Percentiles rank a stretch among this genome's conserved stretches.
phyloP scores from a whole-genome alignment of 1,140 invertebrate genomes.

The Aphaenogaster ashmeadi region DNA sequence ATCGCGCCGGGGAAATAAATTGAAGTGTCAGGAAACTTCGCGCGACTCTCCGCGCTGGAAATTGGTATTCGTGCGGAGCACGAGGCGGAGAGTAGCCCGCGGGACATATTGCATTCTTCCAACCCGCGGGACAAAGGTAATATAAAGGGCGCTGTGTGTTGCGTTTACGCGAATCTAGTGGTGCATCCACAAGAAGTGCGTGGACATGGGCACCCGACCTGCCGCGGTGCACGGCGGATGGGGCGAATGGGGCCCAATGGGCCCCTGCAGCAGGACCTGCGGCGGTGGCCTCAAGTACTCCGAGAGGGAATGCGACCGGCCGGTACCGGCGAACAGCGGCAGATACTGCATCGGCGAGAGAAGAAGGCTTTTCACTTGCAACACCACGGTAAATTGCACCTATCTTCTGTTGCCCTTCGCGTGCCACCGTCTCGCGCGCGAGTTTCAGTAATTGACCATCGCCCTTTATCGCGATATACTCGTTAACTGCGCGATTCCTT shows the following conservation, averaged over 20 bases:
- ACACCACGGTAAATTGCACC: constrained; percentile 86
- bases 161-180: constrained; percentile 86
- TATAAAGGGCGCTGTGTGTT: constrained; percentile 3
- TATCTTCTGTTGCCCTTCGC: not conserved
- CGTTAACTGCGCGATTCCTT: not conserved
- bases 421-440: not conserved
- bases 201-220: constrained; percentile 89
- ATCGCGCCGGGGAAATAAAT: constrained; percentile 61
- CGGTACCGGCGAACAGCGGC: constrained; percentile 89
- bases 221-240: constrained; percentile 90
- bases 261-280: constrained; percentile 89
- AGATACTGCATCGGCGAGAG: constrained; percentile 88
- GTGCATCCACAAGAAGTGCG: constrained; percentile 90
- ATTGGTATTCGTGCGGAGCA: constrained; percentile 52
- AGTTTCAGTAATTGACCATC: not conserved
- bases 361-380: constrained; percentile 88
- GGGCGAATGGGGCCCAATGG: constrained; percentile 89
- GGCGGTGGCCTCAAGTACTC: constrained; percentile 88
- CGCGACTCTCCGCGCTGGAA: constrained; percentile 46
- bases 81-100: not conserved
- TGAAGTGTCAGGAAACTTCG: constrained; percentile 62
- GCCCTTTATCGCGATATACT: not conserved
- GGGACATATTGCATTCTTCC: constrained; percentile 43
- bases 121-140: constrained; percentile 4
- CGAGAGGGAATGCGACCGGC: constrained; percentile 87